Base-by-base conservation (phyloP, 2,113 vertebrate genomes). In the Thamnophis sirtalis region DNA sequence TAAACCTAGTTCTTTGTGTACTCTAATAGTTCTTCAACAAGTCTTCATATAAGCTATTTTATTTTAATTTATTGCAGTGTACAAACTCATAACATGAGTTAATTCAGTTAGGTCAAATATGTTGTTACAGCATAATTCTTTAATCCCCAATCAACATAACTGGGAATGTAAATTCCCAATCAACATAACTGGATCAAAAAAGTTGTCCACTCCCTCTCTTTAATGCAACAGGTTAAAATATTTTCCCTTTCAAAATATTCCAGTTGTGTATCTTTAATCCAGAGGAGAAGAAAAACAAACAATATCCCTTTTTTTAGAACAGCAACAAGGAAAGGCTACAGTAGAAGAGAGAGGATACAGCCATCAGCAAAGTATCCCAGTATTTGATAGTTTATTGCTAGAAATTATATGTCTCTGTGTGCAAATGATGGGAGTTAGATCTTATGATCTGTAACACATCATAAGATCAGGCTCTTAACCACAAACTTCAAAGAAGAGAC, bases 391-490 rank as follows among this genome's bases (percentile, higher is more conserved):
- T 80, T 43, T 80, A 80, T 43, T 43, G 73, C 73, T 80, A 33
- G 28, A 84, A 84, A 84, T 49, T 51, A 53, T 22, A n/a, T 55
- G 89, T 50, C 33, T 90, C 10, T 13, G 33, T 54, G 50, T 22
- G 50, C 68, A 90, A 90, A 80, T 54, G 49, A 90, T 54, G 89
- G 33, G 89, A 90, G 49, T 54, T 90, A 54, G 63, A 90, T 90
- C 50, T 51, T 90, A 50, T 80, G 24, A 53, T 90, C 56, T 63
- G 58, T 22, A 90, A 73, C 89, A 38, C 22, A 90, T 54, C 51
- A 38, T 90, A 53, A 90, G 68, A 84, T 80, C 89, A 84, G 89
- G 68, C 89, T 84, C 89, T 73, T 90, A 90, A 90, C 68, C 33
- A 38, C 89, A 38, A 84, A 90, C 89, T 90, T 90, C 89, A 90